Base-by-base conservation (phyloP, 1,140 invertebrate species). In the Drosophila ficusphila region DNA sequence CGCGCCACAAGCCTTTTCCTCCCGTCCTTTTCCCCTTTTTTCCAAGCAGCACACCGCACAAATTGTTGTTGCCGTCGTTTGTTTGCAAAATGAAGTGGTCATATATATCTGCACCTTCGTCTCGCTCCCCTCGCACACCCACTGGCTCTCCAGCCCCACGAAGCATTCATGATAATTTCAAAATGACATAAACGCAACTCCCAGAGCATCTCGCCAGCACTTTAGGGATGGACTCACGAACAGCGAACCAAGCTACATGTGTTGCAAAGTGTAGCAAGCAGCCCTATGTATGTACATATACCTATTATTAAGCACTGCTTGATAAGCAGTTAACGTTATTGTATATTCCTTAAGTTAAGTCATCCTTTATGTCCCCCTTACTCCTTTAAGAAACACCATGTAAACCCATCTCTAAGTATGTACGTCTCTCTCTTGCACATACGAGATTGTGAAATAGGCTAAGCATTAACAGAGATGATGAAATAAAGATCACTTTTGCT, bases 131-230 rank as follows among this genome's bases (percentile, higher is more conserved):
- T n/a, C 21, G 18, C 41, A 27, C n/a, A 7, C 12, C 21, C 34
- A 4, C 29, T 23, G n/a, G 4, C 9, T 12, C 23, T 12, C 9
- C 41, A 27, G 42, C 54, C 29, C 33, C 36, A 7, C 41, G 39
- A 31, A 34, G 81, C 72, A 61, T 86, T 76, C 86, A 85, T 76
- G 79, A 86, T 85, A 85, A 85, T 85, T 85, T 86, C 81, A 85
- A 79, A 85, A 85, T 85, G 79, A 85, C 81, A 85, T 86, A 86
- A 85, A 85, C 64, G 81, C 61, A 60, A 38, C 52, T 49, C 67
- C 51, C 68, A 19, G 54, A 38, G 57, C 36, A 27, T 42, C 48
- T 53, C 38, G n/a, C 25, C 36, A 16, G 3, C 2, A 18, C 19
- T 5, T 29, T 61, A 61, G 68, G 4, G 68, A 69, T 79, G 76